Percentiles rank a stretch among this genome's conserved stretches.
These are phyloP conservation scores for Macquaria australasica DNA, from an alignment of 2,113 vertebrate species.

Conservation along the genomic window DNA sequence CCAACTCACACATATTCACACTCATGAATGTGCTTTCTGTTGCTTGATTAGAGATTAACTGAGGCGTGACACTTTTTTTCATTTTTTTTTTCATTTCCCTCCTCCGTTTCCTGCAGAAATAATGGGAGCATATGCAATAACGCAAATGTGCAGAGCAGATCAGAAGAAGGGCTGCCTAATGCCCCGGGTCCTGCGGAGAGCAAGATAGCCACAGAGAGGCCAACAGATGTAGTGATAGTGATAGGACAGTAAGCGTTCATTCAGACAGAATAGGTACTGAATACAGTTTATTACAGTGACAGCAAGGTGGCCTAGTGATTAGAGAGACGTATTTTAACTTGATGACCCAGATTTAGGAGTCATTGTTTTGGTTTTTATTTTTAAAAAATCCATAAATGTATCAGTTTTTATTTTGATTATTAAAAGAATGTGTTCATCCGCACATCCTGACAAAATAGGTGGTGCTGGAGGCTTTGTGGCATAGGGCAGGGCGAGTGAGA, in stretches of 20 bases:
- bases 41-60: slow-evolving; percentile 66
- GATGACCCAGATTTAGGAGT: not conserved
- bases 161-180: slow-evolving; percentile 15
- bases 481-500: not conserved
- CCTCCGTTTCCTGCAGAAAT: slow-evolving; percentile 13
- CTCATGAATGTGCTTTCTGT: slow-evolving; percentile 55
- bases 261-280: not conserved
- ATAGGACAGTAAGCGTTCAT: not conserved
- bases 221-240: not conserved
- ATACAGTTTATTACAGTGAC: not conserved
- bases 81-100: not conserved
- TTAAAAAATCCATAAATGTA: not conserved
- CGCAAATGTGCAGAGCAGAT: slow-evolving; percentile 14
- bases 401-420: too few relatives aligned
- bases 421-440: not conserved
- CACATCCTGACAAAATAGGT: not conserved
- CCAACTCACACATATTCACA: slow-evolving; percentile 28
- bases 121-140: slow-evolving; percentile 46
- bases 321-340: not conserved
- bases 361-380: not conserved
- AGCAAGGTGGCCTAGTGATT: not conserved
- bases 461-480: not conserved
- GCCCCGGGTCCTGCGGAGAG: slow-evolving; percentile 13
- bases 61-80: slow-evolving; percentile 39
- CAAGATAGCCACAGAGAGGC: slow-evolving; percentile 5